Percentiles rank a stretch among this genome's conserved stretches.
phyloP scores from a whole-genome alignment of 2,888 invertebrate genomes.

The Andrena camellia region DNA sequence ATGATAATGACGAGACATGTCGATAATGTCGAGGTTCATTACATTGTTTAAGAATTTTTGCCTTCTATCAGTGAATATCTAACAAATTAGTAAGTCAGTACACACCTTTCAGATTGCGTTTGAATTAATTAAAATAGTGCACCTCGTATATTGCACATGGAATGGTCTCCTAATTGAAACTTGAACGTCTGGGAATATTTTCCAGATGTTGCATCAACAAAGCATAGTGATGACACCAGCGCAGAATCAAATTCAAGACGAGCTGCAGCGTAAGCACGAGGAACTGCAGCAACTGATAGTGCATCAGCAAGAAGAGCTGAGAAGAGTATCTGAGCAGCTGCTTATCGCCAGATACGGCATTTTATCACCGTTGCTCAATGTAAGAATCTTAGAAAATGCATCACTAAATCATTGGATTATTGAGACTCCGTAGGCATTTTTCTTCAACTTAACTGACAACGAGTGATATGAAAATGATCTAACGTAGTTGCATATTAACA shows the following conservation, averaged over 20 bases:
- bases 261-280: conserved; percentile 91
- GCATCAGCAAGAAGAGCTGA: conserved; percentile 94
- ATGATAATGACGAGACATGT: no score
- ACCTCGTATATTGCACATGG: no score
- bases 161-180: neutral
- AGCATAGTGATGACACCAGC: conserved; percentile 87
- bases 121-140: no score
- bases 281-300: conserved; percentile 94
- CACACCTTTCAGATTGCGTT: no score
- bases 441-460: neutral
- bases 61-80: neutral
- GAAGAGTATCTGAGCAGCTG: conserved; percentile 94
- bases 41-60: neutral
- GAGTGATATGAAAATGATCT: neutral
- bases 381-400: conserved; percentile 65
- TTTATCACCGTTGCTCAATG: conserved; percentile 83
- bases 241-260: conserved; percentile 86
- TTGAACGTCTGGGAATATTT: conserved; percentile 19
- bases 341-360: conserved; percentile 93
- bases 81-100: neutral
- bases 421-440: neutral
- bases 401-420: neutral
- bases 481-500: neutral
- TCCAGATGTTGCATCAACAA: conserved; percentile 80
- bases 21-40: neutral